Percentiles rank a stretch among this genome's conserved stretches.
phyloP scores from a whole-genome alignment of 1,140 invertebrate species.

The Dolichoris vasculosae region DNA sequence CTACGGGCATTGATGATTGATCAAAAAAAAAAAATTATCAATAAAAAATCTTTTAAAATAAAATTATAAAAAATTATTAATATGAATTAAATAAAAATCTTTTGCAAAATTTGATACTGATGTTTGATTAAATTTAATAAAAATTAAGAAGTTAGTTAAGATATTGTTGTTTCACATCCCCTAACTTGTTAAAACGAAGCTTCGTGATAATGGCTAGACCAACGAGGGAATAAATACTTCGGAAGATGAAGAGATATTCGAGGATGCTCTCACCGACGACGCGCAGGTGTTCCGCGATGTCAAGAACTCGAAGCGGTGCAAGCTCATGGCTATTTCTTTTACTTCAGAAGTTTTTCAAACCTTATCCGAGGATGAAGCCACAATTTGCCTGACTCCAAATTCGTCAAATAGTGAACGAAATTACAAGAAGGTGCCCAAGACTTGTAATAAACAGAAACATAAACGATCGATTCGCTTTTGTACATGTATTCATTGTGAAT shows the following conservation, averaged over 20 bases:
- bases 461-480: too few species aligned
- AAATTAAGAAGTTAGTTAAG: too few species aligned
- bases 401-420: background rate
- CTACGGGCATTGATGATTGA: too few species aligned
- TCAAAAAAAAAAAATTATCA: too few species aligned
- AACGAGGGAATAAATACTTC: conserved; percentile 40
- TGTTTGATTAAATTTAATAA: too few species aligned
- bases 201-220: conserved; percentile 14
- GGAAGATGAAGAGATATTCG: conserved; percentile 58
- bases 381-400: conserved; percentile 55
- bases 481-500: too few species aligned
- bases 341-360: conserved; percentile 66
- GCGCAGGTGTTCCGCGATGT: conserved; percentile 49
- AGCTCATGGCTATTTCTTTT: conserved; percentile 62
- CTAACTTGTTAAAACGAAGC: too few species aligned
- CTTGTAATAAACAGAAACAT: background rate
- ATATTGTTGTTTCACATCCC: too few species aligned
- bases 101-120: too few species aligned
- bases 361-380: conserved; percentile 63
- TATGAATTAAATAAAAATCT: too few species aligned
- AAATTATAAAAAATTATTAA: too few species aligned
- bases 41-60: too few species aligned
- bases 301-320: conserved; percentile 61
- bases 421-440: conserved; percentile 1
- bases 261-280: conserved; percentile 58